Conservation (phyloP, 2,113 vertebrate genomes). For the Sardina pilchardus region DNA sequence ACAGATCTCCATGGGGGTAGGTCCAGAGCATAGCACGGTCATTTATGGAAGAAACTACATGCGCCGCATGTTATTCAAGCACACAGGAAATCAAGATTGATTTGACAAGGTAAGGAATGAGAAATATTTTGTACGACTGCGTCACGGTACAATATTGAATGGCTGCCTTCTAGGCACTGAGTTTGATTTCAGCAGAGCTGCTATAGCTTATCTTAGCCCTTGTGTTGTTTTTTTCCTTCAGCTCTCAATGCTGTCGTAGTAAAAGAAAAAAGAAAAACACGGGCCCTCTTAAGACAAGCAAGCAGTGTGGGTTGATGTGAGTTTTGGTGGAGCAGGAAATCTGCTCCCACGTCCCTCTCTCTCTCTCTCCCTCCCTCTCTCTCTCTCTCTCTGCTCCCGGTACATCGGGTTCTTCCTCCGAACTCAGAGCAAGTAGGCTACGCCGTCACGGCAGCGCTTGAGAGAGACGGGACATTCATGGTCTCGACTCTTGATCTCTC, state of each 20-base stretch:
- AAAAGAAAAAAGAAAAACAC: conserved; percentile 42
- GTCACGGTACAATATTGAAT: background rate
- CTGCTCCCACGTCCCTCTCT: conserved; percentile 38
- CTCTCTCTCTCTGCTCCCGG: background rate
- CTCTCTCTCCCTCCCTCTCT: conserved; percentile 18
- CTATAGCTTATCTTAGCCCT: background rate
- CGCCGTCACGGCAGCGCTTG: background rate
- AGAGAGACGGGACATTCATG: background rate
- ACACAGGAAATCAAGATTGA: conserved; percentile 9
- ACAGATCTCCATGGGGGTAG: background rate
- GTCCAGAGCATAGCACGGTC: background rate
- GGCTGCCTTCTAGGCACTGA: background rate
- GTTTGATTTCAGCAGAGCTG: background rate
- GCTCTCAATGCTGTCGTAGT: conserved; percentile 9
- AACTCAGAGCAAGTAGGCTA: background rate
- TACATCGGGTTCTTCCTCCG: background rate
- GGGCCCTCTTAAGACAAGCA: conserved; percentile 42
- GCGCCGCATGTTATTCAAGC: background rate
- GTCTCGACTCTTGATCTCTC: background rate
- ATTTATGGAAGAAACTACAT: conserved; percentile 19
- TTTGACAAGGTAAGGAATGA: conserved; percentile 17
- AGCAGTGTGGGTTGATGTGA: background rate
- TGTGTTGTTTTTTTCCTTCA: background rate
- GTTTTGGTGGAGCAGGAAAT: conserved; percentile 50
- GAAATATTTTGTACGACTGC: background rate